Percentiles rank a stretch among this genome's conserved stretches.
Evolutionary conservation across 2,888 invertebrate species (phyloP).

Genomic region (Blastobasis adustella): DNA sequence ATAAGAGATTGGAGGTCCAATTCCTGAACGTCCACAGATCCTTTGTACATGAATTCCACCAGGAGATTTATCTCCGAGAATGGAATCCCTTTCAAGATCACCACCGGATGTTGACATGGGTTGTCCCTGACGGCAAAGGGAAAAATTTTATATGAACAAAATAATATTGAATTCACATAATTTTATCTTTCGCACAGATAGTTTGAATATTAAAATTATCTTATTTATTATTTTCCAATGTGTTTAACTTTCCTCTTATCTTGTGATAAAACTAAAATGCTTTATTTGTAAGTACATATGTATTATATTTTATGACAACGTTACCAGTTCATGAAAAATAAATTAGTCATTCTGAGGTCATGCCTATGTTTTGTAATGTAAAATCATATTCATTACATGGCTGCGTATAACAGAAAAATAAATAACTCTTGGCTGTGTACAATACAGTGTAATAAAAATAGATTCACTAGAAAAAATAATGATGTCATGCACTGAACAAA

Average conservation of each 20-base stretch:
- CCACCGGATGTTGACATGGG: conserved; percentile 82
- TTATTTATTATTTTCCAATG: conserved; percentile 22
- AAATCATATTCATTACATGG: no score
- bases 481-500: conserved; percentile 56
- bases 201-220: conserved; percentile 26
- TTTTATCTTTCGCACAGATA: background rate
- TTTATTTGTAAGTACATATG: conserved; percentile 14
- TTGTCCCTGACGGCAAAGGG: conserved; percentile 69
- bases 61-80: conserved; percentile 79
- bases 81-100: conserved; percentile 80
- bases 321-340: no score
- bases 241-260: conserved; percentile 28
- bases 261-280: conserved; percentile 26
- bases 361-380: conserved; percentile 3
- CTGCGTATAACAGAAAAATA: conserved; percentile 14
- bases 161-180: background rate
- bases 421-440: conserved; percentile 35
- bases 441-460: conserved; percentile 45
- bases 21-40: conserved; percentile 79
- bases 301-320: conserved; percentile 28
- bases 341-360: no score
- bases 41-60: conserved; percentile 82
- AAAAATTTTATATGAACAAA: conserved; percentile 12
- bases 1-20: conserved; percentile 77
- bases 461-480: conserved; percentile 54